Base-by-base conservation (phyloP, 2,113 vertebrate species). In the Carettochelys insculpta region DNA sequence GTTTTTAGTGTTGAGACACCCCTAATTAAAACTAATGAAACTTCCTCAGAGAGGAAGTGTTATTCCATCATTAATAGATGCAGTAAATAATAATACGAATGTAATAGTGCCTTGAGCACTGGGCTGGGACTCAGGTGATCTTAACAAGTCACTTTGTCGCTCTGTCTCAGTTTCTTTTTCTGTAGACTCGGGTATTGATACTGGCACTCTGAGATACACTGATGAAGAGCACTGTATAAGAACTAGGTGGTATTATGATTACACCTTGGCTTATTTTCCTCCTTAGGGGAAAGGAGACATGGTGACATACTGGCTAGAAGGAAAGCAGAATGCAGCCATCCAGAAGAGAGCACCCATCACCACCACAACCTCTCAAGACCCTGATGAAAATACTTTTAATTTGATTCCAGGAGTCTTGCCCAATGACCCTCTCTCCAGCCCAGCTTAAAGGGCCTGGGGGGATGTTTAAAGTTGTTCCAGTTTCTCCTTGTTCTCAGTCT, bases 301-400 rank as follows among this genome's bases (percentile, higher is more conserved):
- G 98, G 96, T 98, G 81, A 99, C 98, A 1, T 98, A 98, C 90
- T 98, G 98, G 98, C 95, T 98, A 84, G 97, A 98, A 94, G 98
- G 98, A 38, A 99, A 98, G 92, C 97, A 97, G 92, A 76, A 81
- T 11, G 61, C 85, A 80, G 77, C 83, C 83, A 83, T 48, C 31
- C 83, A 82, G 85, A 97, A 96, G 83, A 95, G 94, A 51, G 14
- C 34, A 53, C 52, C 16, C 82, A 95, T 83, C 84, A 89, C 79
- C 89, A 82, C 89, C 50, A 29, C 82, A 38, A 79, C 41, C 34
- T 68, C 85, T 88, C 91, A 92, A 90, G 94, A 95, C 52, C 52
- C 77, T 47, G 94, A 95, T 34, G 90, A 24, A 85, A 86, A 95
- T 76, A 77, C 54, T 3, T 97, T 95, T n/a, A 82, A 87, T 81